Base-by-base conservation (phyloP, 1,140 invertebrate genomes). In the Sitodiplosis mosellana region DNA sequence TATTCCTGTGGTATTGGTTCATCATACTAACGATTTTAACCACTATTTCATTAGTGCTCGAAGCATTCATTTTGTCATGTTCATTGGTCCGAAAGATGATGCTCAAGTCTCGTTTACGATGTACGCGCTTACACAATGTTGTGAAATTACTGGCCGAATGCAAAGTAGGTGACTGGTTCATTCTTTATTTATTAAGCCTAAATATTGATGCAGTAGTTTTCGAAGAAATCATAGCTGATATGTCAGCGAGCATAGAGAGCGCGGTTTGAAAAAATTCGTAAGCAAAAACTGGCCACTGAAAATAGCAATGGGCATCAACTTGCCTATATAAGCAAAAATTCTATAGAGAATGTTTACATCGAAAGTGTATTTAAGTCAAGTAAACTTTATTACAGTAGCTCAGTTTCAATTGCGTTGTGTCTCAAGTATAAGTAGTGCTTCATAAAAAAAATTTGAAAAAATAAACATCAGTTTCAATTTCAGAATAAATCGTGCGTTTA, bases 151-250 rank as follows among this genome's bases (percentile, higher is more conserved):
- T 83, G 2, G 73, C 78, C 48, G 80, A 82, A 55, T 85, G 83
- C 61, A 80, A 87, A 59, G 86, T 92, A 53, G 87, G 88, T 1
- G 89, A 93, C 63, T 93, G 89, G 89, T 92, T 92, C 62, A 73
- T 93, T 46, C 73, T 93, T 1, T 89, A 92, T 65, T 84, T 91
- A 61, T 71, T 93, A 33, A 84, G 85, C 37, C 89, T 91, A 70
- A 92, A 92, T 63, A 88, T 92, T 62, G 87, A 93, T 60, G 83
- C 87, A 15, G n/a, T n/a, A n/a, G n/a, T n/a, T n/a, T n/a, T n/a
- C n/a, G n/a, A n/a, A n/a, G n/a, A n/a, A n/a, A n/a, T n/a, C n/a
- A n/a, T n/a, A n/a, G n/a, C n/a, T n/a, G n/a, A n/a, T n/a, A n/a
- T n/a, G n/a, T n/a, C n/a, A n/a, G n/a, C n/a, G n/a, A n/a, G n/a